Evolutionary conservation across 2,888 invertebrate species (phyloP).

Genomic region (Acronicta alni): DNA sequence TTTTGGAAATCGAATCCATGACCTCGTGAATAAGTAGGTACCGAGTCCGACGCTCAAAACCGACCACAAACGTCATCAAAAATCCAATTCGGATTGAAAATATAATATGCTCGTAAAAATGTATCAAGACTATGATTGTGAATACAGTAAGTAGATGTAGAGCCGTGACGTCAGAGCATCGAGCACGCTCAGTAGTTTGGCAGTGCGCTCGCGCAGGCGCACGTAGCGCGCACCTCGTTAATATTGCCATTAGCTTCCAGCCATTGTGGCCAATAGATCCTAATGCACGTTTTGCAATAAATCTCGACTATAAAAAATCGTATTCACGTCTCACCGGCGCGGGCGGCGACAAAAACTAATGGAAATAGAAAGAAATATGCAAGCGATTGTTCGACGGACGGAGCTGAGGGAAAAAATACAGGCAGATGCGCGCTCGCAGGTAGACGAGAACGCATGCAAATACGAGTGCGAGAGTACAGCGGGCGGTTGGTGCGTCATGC

Average conservation of each 20-base stretch:
- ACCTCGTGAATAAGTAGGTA: no score
- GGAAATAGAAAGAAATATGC: constrained; percentile 73
- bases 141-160: background rate
- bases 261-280: constrained; percentile 42
- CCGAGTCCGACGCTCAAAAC: no score
- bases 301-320: constrained; percentile 68
- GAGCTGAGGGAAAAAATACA: constrained; percentile 61
- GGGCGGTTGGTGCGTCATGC: constrained; percentile 11
- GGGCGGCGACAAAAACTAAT: constrained; percentile 62
- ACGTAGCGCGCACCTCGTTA: constrained; percentile 17
- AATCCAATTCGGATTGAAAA: background rate
- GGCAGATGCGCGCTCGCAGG: constrained; percentile 73
- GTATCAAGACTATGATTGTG: no score
- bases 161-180: background rate
- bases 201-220: constrained; percentile 13
- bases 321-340: constrained; percentile 65
- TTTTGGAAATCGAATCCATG: no score
- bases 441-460: constrained; percentile 72
- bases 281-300: constrained; percentile 68
- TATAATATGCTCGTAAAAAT: no score
- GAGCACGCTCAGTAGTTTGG: background rate
- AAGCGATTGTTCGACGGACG: constrained; percentile 68
- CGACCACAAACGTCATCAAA: no score
- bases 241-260: constrained; percentile 35
- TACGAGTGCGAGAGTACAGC: constrained; percentile 31